Percentiles rank a stretch among this genome's conserved stretches.
phyloP scores from a whole-genome alignment of 2,113 vertebrate genomes.

The Phalacrocorax brasilianus region DNA sequence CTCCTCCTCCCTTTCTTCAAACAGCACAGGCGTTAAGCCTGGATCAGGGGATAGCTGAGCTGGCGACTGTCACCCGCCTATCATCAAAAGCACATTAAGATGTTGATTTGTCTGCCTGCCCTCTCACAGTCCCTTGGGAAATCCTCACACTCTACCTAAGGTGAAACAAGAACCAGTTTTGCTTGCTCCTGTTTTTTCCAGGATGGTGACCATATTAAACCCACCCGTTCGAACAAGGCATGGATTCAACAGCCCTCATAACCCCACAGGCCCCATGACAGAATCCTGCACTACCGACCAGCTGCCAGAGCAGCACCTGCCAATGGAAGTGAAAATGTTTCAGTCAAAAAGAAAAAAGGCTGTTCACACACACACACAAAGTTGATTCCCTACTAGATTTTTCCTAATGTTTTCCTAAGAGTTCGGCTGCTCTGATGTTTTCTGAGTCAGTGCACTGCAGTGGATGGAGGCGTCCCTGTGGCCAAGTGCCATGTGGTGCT shows the following conservation, averaged over 20 bases:
- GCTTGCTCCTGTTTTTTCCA: background rate
- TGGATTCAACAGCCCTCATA: fast-evolving
- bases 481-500: conserved; percentile 43
- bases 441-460: conserved; percentile 15
- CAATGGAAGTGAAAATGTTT: fast-evolving
- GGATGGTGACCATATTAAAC: background rate
- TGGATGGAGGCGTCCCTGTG: background rate
- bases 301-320: too few relatives aligned
- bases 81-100: background rate
- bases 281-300: background rate
- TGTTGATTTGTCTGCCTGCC: background rate
- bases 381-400: background rate
- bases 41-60: too few relatives aligned
- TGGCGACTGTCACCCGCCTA: background rate
- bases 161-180: background rate
- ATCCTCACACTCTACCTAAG: too few relatives aligned
- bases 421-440: background rate
- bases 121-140: background rate
- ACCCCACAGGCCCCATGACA: fast-evolving
- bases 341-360: background rate
- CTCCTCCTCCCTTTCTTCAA: background rate
- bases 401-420: background rate
- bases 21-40: fast-evolving
- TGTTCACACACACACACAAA: background rate
- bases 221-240: background rate